Evolutionary conservation across 2,113 vertebrate genomes (phyloP).

Genomic region (Limnothrissa miodon): DNA sequence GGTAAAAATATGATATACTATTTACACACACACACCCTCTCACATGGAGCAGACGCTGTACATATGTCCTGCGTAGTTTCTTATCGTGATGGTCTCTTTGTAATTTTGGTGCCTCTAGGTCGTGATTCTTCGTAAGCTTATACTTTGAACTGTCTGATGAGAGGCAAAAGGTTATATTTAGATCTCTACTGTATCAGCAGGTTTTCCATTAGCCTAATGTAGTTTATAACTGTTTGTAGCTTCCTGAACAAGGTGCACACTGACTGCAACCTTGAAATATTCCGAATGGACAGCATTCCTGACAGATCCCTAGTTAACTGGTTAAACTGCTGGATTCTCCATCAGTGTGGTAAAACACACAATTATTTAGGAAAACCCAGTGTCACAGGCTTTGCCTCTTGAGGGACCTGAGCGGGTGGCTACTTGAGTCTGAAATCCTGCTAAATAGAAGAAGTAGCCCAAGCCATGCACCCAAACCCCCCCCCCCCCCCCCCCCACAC

Average conservation of each 20-base stretch:
- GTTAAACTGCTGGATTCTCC: no score
- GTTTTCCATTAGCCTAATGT: not conserved
- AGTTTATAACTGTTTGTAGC: no score
- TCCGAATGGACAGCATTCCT: not conserved
- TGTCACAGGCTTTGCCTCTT: not conserved
- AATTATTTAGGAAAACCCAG: not conserved
- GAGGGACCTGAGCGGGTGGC: not conserved
- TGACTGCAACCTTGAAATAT: not conserved
- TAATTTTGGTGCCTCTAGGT: no score
- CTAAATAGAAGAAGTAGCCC: no score
- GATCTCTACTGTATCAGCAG: not conserved
- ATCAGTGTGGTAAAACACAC: no score
- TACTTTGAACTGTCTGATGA: not conserved
- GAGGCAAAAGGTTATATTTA: not conserved
- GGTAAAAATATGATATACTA: not conserved
- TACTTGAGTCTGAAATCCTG: no score
- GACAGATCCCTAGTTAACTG: not conserved
- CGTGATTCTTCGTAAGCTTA: not conserved
- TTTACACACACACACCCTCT: no score
- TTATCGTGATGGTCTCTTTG: no score
- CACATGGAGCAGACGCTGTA: no score
- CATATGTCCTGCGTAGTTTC: not conserved
- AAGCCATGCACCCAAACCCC: no score
- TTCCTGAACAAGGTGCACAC: not conserved
- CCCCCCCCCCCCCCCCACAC: no score